Evolutionary conservation across 2,888 invertebrate species (phyloP), one percentile per base, ranked within the genome.

Genomic region (Euzetes globulus): DNA sequence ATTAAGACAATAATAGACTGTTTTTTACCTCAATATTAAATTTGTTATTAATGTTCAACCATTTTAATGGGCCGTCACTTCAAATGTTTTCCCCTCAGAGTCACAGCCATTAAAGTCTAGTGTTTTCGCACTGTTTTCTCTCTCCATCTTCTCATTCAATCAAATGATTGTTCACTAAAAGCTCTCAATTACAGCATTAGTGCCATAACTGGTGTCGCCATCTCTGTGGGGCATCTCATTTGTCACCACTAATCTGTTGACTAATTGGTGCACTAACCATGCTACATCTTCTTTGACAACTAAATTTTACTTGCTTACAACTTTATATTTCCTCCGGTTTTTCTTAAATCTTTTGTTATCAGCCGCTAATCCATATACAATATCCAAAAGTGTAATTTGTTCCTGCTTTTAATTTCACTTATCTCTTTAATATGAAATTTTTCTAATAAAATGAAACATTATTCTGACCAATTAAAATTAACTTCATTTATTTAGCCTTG

Each of bases 21-120:
- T 55, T 7, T 55, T 55, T 22, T 55, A 9, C 60, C 15, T 29
- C 19, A 45, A 45, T 37, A 68, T 45, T 68, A 68, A 68, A 33
- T 33, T 33, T 68, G n/a, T 19, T 45, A 68, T 68, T 68, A 68
- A 68, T 68, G 68, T 68, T 68, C 68, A 68, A 68, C 68, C 68
- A 68, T 68, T 68, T 68, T 68, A 65, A 68, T 68, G 68, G 68
- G 68, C 68, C 41, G 68, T 45, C 65, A 68, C 68, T 68, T 37
- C 47, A 13, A 17, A 47, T 47, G 25, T 19, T 25, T 55, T 25
- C 55, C 55, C 55, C 55, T 25, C 55, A 52, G 19, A 52, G 52
- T 17, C 47, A 47, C 17, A 47, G 47, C 47, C 47, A 47, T 47
- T 47, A 47, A 47, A 47, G 47, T 47, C 33, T 25, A 25, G 25